A percentile compares a stretch with the other conserved stretches of the same genome.
phyloP scores from a whole-genome alignment of 2,797 vertebrate species.

The Lacerta agilis region DNA sequence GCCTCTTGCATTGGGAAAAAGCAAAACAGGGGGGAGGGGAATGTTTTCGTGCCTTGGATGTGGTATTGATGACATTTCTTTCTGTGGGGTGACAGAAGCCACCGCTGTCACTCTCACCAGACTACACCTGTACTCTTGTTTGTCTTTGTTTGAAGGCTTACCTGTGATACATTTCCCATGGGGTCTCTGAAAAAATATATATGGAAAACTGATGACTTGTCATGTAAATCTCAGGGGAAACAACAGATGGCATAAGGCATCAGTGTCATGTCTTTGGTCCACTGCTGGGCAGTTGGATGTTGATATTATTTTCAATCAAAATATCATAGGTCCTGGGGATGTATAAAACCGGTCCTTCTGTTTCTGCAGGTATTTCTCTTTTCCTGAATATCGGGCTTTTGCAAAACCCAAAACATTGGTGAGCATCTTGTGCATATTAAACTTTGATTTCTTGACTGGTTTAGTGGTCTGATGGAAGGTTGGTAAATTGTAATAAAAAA shows the following conservation, averaged over 20 bases:
- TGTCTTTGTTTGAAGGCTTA: constrained; percentile 47
- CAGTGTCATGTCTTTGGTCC: constrained; percentile 32
- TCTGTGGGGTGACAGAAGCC: constrained; percentile 44
- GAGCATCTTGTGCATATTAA: neutral
- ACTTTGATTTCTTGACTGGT: neutral
- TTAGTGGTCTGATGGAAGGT: too few relatives aligned
- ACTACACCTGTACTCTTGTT: constrained; percentile 62
- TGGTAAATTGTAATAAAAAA: neutral
- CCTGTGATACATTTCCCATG: constrained; percentile 56
- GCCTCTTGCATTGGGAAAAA: constrained; percentile 49
- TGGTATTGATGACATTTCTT: constrained; percentile 61
- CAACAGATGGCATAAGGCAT: constrained; percentile 44
- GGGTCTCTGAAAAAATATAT: constrained; percentile 38
- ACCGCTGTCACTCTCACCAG: constrained; percentile 40
- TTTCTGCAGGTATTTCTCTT: neutral
- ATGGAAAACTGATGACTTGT: constrained; percentile 42
- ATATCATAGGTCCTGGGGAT: neutral
- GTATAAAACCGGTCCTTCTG: neutral
- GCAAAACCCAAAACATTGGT: neutral
- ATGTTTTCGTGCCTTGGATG: constrained; percentile 51
- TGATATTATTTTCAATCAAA: constrained; percentile 14
- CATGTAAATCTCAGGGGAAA: constrained; percentile 42
- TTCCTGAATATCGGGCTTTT: neutral
- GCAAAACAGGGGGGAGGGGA: constrained; percentile 49
- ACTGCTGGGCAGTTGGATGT: constrained; percentile 38